Evolutionary conservation across 2,113 vertebrate genomes (phyloP).

Genomic region (Ictalurus furcatus): DNA sequence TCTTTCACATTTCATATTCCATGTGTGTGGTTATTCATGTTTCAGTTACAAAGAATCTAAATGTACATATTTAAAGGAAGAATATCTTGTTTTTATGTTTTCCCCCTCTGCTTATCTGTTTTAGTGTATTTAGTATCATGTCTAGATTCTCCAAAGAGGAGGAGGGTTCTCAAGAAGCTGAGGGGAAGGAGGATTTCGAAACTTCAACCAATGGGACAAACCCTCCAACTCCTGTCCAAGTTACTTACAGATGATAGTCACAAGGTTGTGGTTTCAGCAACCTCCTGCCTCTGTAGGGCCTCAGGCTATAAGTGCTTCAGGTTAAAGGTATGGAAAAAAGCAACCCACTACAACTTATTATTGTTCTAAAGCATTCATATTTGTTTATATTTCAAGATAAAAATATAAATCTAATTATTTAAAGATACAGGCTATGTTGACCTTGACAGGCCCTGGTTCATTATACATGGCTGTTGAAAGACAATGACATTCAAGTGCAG

Average conservation of each 20-base stretch:
- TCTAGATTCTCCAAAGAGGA: conserved; percentile 74
- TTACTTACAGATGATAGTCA: conserved; percentile 84
- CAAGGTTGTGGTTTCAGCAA: conserved; percentile 77
- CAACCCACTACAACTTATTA: background rate
- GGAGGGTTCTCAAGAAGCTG: conserved; percentile 78
- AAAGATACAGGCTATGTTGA: conserved; percentile 9
- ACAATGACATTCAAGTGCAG: conserved; percentile 70
- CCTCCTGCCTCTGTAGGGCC: conserved; percentile 69
- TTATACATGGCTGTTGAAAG: conserved; percentile 77
- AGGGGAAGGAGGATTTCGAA: conserved; percentile 74
- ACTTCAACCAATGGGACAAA: conserved; percentile 82
- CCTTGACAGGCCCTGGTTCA: conserved; percentile 80
- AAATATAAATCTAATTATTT: background rate
- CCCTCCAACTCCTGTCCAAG: conserved; percentile 76
- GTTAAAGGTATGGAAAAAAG: conserved; percentile 73
- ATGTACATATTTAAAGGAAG: background rate
- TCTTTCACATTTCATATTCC: background rate
- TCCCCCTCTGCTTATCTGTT: conserved; percentile 47
- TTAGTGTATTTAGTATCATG: conserved; percentile 79
- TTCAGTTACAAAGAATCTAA: background rate
- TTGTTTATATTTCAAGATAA: background rate
- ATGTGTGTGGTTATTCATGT: background rate
- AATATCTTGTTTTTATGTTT: background rate
- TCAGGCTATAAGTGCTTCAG: conserved; percentile 74
- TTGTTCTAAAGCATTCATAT: background rate